phyloP scores from a whole-genome alignment of 2,797 vertebrate genomes.

The Chelmon rostratus region DNA sequence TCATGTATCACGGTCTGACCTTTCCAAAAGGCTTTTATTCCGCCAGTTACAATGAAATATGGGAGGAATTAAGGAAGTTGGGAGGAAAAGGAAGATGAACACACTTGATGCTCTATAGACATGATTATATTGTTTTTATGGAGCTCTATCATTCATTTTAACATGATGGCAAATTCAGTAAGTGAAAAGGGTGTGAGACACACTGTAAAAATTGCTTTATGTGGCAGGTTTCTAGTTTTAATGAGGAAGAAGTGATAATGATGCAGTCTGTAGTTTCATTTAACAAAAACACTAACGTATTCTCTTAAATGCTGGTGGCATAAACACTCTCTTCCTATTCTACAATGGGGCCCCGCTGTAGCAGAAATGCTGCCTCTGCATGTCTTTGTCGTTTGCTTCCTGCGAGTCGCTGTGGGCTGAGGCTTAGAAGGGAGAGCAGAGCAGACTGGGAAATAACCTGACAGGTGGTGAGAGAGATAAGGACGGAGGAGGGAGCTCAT shows the following conservation, averaged over 20 bases:
- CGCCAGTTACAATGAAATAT: background rate
- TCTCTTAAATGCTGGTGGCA: background rate
- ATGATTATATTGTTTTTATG: background rate
- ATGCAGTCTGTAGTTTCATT: background rate
- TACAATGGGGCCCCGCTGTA: slow-evolving; percentile 5
- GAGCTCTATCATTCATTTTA: background rate
- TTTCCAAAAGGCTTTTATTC: background rate
- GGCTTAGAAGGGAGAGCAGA: slow-evolving; percentile 25
- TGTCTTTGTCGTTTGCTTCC: background rate
- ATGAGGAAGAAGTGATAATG: background rate
- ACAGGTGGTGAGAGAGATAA: slow-evolving; percentile 56
- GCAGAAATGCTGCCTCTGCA: slow-evolving; percentile 44
- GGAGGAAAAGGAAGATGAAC: background rate
- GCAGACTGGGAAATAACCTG: slow-evolving; percentile 48
- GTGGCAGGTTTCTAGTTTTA: background rate
- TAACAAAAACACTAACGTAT: background rate
- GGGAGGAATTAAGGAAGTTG: slow-evolving; percentile 1
- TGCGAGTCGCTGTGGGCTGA: background rate
- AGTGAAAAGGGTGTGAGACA: background rate
- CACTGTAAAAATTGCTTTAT: background rate
- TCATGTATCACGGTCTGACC: background rate
- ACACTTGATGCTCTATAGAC: background rate
- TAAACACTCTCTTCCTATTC: background rate
- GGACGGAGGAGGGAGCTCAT: slow-evolving; percentile 17
- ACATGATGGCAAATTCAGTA: background rate